Percentiles rank a stretch among this genome's conserved stretches.
Conservation (phyloP, 2,888 invertebrate genomes). For the Dasysyrphus albostriatus region DNA sequence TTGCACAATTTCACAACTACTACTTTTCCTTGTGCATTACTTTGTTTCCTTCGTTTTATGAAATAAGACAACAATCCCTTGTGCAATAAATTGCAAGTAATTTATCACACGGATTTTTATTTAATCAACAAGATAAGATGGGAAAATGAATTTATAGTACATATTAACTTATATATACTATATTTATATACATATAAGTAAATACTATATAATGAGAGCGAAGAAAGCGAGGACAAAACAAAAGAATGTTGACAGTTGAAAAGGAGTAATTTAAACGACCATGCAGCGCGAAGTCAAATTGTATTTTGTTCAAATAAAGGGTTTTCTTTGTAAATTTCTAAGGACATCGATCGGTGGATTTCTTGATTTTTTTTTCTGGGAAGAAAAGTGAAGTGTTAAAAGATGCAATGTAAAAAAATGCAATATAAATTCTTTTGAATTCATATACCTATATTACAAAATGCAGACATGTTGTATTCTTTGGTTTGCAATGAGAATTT, state of each 20-base stretch:
- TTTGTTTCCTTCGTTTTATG: neutral
- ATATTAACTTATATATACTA: no score
- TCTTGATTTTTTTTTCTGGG: neutral
- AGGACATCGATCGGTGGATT: neutral
- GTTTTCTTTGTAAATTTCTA: neutral
- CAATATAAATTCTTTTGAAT: constrained; percentile 8
- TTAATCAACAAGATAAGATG: constrained; percentile 22
- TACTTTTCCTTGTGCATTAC: neutral
- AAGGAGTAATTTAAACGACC: constrained; percentile 19
- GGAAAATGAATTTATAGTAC: neutral
- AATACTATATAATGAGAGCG: neutral
- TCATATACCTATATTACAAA: neutral
- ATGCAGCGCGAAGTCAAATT: neutral
- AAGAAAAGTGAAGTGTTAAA: neutral
- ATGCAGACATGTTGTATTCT: neutral
- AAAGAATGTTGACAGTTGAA: constrained; percentile 4
- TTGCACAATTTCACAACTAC: neutral
- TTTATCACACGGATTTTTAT: constrained; percentile 25
- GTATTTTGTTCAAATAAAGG: neutral
- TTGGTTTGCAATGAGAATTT: neutral
- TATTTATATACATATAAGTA: neutral
- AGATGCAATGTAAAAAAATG: neutral
- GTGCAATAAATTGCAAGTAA: constrained; percentile 22
- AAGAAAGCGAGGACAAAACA: constrained; percentile 24
- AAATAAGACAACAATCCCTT: constrained; percentile 3